Percentiles rank a stretch among this genome's conserved stretches.
Evolutionary conservation across 2,113 vertebrate genomes (phyloP).

Genomic region (Esox niger): DNA sequence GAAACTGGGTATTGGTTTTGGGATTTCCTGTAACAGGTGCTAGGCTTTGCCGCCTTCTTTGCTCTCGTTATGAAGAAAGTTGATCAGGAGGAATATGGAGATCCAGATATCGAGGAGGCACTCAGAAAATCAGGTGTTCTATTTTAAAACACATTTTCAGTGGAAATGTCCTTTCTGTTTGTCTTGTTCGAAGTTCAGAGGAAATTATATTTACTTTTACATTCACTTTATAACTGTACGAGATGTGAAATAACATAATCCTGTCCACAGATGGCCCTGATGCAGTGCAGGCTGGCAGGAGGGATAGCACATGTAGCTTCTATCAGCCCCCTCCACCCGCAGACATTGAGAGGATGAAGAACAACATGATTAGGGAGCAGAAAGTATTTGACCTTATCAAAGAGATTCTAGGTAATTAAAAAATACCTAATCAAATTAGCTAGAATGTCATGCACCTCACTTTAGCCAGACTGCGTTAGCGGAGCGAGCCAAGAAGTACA

Average conservation of each 20-base stretch:
- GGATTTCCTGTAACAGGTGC: slow-evolving; percentile 73
- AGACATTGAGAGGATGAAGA: slow-evolving; percentile 84
- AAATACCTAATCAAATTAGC: not conserved
- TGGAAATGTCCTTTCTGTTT: no score
- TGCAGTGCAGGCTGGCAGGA: slow-evolving; percentile 63
- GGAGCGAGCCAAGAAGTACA: not conserved
- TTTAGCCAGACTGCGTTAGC: no score
- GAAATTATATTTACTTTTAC: not conserved
- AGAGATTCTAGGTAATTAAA: slow-evolving; percentile 87
- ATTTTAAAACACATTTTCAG: not conserved
- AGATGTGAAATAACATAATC: no score
- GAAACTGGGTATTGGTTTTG: not conserved
- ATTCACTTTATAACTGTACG: not conserved
- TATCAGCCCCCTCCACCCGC: slow-evolving; percentile 82
- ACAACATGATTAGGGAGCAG: slow-evolving; percentile 82
- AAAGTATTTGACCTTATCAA: slow-evolving; percentile 84
- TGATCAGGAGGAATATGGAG: slow-evolving; percentile 84
- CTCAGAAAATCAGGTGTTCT: slow-evolving; percentile 54
- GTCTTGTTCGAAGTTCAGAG: not conserved
- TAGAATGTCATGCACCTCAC: not conserved
- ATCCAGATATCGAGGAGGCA: slow-evolving; percentile 56
- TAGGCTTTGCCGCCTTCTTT: slow-evolving; percentile 96
- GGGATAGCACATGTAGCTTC: slow-evolving; percentile 81
- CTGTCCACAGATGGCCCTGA: slow-evolving; percentile 70
- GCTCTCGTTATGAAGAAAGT: slow-evolving; percentile 87